A percentile compares a stretch with the other conserved stretches of the same genome.
Evolutionary conservation across 2,888 invertebrate species (phyloP).

Genomic region (Spisula solida): DNA sequence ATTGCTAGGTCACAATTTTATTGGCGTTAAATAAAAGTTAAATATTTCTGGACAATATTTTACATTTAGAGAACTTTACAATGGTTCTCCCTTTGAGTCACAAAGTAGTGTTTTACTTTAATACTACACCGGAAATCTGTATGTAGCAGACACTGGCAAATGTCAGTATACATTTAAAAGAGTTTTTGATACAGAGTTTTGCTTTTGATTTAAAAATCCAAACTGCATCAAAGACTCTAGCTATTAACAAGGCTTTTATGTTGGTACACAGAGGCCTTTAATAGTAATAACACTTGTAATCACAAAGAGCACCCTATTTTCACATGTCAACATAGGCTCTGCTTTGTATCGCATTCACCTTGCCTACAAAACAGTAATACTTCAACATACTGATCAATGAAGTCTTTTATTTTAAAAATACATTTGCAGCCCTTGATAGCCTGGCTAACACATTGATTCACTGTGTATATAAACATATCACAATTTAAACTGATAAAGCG

Average conservation of each 20-base stretch:
- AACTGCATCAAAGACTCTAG: background rate
- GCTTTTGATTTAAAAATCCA: background rate
- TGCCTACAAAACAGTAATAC: background rate
- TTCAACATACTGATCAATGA: background rate
- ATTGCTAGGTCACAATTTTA: too few species aligned
- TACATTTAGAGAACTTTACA: too few species aligned
- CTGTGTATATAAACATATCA: constrained; percentile 15
- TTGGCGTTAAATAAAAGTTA: too few species aligned
- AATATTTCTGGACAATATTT: too few species aligned
- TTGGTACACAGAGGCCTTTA: constrained; percentile 10
- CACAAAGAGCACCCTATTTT: constrained; percentile 3
- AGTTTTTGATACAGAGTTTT: background rate
- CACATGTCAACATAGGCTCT: background rate
- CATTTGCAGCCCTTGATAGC: constrained; percentile 1
- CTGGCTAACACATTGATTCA: constrained; percentile 7
- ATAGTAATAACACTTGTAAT: background rate
- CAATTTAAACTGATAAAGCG: background rate
- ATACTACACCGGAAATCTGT: too few species aligned
- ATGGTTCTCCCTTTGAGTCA: too few species aligned
- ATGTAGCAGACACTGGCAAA: background rate
- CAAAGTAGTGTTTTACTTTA: too few species aligned
- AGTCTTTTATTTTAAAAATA: background rate
- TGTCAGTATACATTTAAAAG: background rate
- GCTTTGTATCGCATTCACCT: background rate
- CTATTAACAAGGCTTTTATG: background rate